These are phyloP conservation scores for Drosophila eugracilis DNA, from an alignment of 1,140 invertebrate genomes.

Conservation along the genomic window DNA sequence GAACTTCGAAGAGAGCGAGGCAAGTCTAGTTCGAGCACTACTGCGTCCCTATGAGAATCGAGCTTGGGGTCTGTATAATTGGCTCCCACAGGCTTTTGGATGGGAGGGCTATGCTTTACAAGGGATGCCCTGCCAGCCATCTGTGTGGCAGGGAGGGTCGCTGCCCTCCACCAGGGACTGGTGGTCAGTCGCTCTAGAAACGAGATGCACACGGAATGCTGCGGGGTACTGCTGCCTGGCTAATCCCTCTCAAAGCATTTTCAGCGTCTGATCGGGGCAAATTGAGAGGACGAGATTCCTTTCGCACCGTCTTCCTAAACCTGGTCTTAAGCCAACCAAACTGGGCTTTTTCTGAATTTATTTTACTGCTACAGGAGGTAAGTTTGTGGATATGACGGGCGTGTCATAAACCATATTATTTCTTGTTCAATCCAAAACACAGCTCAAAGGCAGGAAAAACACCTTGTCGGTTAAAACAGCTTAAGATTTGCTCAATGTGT, in stretches of 20 bases:
- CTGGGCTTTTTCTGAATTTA: slow-evolving; percentile 95
- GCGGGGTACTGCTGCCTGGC: slow-evolving; percentile 81
- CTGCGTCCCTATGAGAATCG: slow-evolving; percentile 92
- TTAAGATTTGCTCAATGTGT: slow-evolving; percentile 94
- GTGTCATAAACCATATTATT: neutral
- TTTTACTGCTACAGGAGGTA: slow-evolving; percentile 94
- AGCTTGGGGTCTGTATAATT: slow-evolving; percentile 94
- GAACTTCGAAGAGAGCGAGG: slow-evolving; percentile 86
- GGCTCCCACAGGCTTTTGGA: slow-evolving; percentile 94
- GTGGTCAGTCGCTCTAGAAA: slow-evolving; percentile 79
- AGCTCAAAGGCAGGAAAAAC: slow-evolving; percentile 86
- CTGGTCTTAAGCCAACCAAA: slow-evolving; percentile 93
- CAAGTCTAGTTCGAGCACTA: slow-evolving; percentile 88
- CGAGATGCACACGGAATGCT: slow-evolving; percentile 83
- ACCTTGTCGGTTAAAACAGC: slow-evolving; percentile 89
- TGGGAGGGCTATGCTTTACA: slow-evolving; percentile 93
- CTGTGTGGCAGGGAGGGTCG: slow-evolving; percentile 80
- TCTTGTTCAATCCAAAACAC: slow-evolving; percentile 88
- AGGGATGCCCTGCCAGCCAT: slow-evolving; percentile 86
- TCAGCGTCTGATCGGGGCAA: slow-evolving; percentile 84
- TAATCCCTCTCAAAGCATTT: slow-evolving; percentile 79
- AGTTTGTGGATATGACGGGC: neutral
- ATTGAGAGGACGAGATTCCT: slow-evolving; percentile 82
- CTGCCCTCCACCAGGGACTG: slow-evolving; percentile 67
- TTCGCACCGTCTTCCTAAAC: slow-evolving; percentile 90